Evolutionary conservation across 2,113 vertebrate species (phyloP).

Genomic region (Saguinus midas): DNA sequence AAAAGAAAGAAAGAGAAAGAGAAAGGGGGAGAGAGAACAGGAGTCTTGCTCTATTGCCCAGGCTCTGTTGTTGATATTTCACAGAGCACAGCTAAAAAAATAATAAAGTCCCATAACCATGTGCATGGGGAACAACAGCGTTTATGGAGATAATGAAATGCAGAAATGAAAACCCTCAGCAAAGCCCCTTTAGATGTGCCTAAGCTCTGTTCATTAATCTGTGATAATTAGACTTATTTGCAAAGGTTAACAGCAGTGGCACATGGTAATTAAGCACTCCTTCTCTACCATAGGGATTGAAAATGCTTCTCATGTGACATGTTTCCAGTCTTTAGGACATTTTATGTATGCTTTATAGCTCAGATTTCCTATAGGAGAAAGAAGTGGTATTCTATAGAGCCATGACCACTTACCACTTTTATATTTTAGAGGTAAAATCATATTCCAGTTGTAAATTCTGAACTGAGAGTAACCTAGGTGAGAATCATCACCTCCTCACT

Average conservation of each 20-base stretch:
- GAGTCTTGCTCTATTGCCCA: background rate
- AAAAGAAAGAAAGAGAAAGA: too few species aligned
- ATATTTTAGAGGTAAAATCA: background rate
- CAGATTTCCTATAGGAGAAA: slow-evolving; percentile 15
- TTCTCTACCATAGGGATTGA: slow-evolving; percentile 65
- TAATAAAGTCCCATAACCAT: background rate
- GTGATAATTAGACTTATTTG: slow-evolving; percentile 87
- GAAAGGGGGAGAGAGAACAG: too few species aligned
- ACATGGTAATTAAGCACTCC: slow-evolving; percentile 84
- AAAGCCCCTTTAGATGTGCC: slow-evolving; percentile 79
- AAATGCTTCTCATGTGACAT: slow-evolving; percentile 68
- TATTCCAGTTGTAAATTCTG: background rate
- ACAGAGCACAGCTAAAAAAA: slow-evolving; percentile 62
- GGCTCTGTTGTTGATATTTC: slow-evolving; percentile 51
- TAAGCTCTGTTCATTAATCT: slow-evolving; percentile 86
- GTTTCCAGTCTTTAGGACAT: slow-evolving; percentile 48
- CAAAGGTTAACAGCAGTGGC: slow-evolving; percentile 85
- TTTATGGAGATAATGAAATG: slow-evolving; percentile 83
- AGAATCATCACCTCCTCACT: background rate
- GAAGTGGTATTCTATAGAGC: slow-evolving; percentile 4
- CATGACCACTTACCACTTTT: background rate
- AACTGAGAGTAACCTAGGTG: background rate
- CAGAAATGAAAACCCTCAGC: slow-evolving; percentile 76
- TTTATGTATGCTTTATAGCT: slow-evolving; percentile 47
- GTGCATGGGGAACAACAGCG: slow-evolving; percentile 30